These are phyloP conservation scores for Druceiella hillmani DNA, from an alignment of 2,888 invertebrate species.

Conservation along the genomic window DNA sequence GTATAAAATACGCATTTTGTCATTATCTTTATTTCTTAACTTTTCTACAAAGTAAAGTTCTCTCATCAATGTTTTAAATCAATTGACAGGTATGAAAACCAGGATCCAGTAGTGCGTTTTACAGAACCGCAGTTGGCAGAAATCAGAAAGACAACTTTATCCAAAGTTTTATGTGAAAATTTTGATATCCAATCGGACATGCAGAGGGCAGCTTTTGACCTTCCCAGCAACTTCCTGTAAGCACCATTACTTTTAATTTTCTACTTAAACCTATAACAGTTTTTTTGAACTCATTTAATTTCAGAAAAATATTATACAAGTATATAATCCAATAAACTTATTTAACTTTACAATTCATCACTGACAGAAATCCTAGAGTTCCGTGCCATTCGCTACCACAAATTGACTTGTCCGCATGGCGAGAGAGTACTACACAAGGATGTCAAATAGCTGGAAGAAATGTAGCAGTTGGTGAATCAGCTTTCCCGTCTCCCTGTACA, in stretches of 20 bases:
- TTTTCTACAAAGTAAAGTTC: too few species aligned
- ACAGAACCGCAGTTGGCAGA: constrained; percentile 84
- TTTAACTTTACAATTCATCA: constrained; percentile 2
- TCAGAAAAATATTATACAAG: too few species aligned
- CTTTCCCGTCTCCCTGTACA: constrained; percentile 86
- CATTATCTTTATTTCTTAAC: too few species aligned
- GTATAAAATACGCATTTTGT: too few species aligned
- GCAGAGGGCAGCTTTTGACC: constrained; percentile 84
- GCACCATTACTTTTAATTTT: constrained; percentile 31
- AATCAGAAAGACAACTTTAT: constrained; percentile 77
- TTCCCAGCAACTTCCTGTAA: constrained; percentile 84
- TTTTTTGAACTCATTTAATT: too few species aligned
- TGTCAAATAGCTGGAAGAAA: constrained; percentile 77
- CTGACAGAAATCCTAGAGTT: constrained; percentile 74
- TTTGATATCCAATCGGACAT: constrained; percentile 80
- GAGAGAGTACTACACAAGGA: constrained; percentile 70
- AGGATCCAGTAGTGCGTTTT: constrained; percentile 70
- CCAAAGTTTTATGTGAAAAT: constrained; percentile 86
- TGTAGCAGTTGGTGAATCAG: constrained; percentile 75
- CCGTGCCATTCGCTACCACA: constrained; percentile 76
- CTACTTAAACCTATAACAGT: too few species aligned
- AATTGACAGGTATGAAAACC: constrained; percentile 73
- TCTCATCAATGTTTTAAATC: too few species aligned
- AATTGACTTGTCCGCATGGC: constrained; percentile 79
- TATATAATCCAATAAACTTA: constrained; percentile 3